These are phyloP conservation scores for Yponomeuta cagnagella DNA, from an alignment of 2,888 invertebrate species.

Conservation along the genomic window DNA sequence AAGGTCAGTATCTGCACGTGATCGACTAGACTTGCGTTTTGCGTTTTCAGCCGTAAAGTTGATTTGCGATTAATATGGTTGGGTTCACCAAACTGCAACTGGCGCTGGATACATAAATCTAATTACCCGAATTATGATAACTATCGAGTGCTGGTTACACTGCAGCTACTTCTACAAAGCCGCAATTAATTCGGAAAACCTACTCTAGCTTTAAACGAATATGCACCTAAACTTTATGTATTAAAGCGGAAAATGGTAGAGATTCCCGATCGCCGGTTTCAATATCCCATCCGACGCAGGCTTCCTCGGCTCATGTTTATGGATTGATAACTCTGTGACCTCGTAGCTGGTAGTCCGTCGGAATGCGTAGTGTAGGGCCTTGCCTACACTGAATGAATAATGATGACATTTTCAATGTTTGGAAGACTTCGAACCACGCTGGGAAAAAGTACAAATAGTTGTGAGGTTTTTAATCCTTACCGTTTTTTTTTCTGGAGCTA, in stretches of 20 bases:
- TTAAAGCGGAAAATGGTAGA: background rate
- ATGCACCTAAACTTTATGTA: background rate
- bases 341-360: background rate
- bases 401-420: background rate
- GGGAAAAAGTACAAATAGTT: background rate
- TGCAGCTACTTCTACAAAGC: background rate
- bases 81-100: background rate
- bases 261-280: background rate
- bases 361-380: constrained; percentile 1
- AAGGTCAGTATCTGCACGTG: too few species aligned
- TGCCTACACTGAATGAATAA: constrained; percentile 2
- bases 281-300: constrained; percentile 1
- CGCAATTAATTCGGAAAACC: background rate
- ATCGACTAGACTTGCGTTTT: too few species aligned
- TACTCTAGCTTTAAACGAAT: too few species aligned
- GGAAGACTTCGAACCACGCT: background rate
- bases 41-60: too few species aligned
- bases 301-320: constrained; percentile 8
- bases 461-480: background rate
- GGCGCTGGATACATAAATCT: background rate
- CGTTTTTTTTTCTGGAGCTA: background rate
- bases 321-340: background rate
- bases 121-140: background rate
- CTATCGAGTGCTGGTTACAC: background rate
- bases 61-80: too few species aligned